phyloP scores from a whole-genome alignment of 2,113 vertebrate genomes.

The Actinemys pallida region DNA sequence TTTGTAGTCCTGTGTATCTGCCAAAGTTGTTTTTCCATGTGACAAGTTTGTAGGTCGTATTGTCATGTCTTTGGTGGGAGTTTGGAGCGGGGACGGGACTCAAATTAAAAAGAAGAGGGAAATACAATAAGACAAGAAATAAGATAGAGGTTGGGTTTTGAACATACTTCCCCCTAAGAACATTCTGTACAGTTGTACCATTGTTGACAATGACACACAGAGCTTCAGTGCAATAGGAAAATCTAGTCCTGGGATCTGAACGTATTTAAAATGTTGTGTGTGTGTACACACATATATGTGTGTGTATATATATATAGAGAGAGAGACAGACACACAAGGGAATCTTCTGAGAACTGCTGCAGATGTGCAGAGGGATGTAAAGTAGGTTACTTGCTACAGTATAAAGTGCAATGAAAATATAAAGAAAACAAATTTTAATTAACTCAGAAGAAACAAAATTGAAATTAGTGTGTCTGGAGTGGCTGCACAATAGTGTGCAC shows the following conservation, averaged over 20 bases:
- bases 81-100: background rate
- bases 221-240: background rate
- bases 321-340: no score
- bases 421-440: slow-evolving; percentile 29
- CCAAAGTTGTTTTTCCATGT: slow-evolving; percentile 1
- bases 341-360: background rate
- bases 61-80: background rate
- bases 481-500: background rate
- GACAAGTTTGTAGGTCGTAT: background rate
- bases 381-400: background rate
- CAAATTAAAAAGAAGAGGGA: background rate
- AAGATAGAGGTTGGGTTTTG: background rate
- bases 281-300: accelerated
- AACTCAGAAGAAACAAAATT: background rate
- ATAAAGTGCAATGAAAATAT: background rate
- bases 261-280: no score
- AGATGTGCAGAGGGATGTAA: background rate
- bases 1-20: background rate
- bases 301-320: no score
- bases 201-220: background rate
- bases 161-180: background rate
- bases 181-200: background rate
- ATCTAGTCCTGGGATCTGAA: background rate
- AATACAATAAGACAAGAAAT: background rate
- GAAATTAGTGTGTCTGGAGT: background rate